These are phyloP conservation scores for Tethea ocularis DNA, from an alignment of 2,888 invertebrate species.

Conservation along the genomic window DNA sequence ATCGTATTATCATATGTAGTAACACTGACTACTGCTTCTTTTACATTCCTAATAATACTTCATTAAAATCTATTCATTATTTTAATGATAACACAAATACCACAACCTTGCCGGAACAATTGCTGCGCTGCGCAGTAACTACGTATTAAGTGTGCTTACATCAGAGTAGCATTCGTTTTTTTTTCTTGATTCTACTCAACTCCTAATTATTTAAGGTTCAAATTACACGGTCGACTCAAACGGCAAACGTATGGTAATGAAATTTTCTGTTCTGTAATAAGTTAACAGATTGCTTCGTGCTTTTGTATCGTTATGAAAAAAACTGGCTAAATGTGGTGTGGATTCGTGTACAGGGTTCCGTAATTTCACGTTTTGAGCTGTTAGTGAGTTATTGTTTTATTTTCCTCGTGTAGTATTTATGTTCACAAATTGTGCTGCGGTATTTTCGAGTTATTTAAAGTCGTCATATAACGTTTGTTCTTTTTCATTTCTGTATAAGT, in stretches of 20 bases:
- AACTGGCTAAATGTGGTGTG: slow-evolving; percentile 6
- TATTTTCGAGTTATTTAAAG: background rate
- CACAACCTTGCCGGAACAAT: slow-evolving; percentile 9
- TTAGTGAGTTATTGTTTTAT: background rate
- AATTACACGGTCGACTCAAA: slow-evolving; percentile 40
- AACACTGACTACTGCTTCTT: background rate
- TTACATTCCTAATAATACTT: background rate
- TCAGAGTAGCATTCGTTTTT: slow-evolving; percentile 30
- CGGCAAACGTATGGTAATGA: slow-evolving; percentile 39
- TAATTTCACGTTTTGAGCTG: background rate
- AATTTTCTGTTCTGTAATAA: slow-evolving; percentile 37
- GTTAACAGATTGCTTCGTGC: slow-evolving; percentile 31
- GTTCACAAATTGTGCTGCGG: background rate
- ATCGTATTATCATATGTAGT: too few species aligned
- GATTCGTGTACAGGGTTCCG: background rate
- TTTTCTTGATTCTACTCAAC: slow-evolving; percentile 27
- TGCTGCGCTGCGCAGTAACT: slow-evolving; percentile 6
- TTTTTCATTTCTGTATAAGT: too few species aligned
- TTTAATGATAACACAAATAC: background rate
- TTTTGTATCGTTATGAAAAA: slow-evolving; percentile 16
- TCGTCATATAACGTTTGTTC: background rate
- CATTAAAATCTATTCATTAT: background rate
- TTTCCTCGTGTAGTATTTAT: background rate
- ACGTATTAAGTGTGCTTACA: slow-evolving; percentile 10
- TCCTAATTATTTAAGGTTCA: slow-evolving; percentile 47